These are phyloP conservation scores for Pipistrellus kuhlii DNA, from an alignment of 2,797 vertebrate genomes.

Conservation along the genomic window DNA sequence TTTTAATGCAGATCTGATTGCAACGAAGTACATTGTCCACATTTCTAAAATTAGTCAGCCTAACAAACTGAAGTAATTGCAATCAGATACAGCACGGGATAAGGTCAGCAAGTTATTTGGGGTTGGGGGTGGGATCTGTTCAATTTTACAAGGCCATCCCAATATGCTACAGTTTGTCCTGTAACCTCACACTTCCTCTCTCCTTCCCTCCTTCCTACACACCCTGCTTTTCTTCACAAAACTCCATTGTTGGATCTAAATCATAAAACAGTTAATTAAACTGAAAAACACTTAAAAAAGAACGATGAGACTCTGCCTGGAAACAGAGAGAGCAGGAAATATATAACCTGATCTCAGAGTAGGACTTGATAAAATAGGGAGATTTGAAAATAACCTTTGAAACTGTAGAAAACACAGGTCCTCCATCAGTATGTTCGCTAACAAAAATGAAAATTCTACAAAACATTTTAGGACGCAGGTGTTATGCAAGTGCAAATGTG, in stretches of 20 bases:
- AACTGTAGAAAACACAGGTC: not conserved
- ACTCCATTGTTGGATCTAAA: not conserved
- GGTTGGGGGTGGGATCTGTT: not conserved
- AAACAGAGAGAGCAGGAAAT: conserved; percentile 28
- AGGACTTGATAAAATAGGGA: conserved; percentile 30
- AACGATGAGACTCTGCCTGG: conserved; percentile 20
- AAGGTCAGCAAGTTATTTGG: conserved; percentile 66
- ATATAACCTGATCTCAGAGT: not conserved
- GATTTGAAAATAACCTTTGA: conserved; percentile 50
- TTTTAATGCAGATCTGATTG: conserved; percentile 80
- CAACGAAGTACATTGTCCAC: conserved; percentile 69
- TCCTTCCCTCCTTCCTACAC: not conserved
- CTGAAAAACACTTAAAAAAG: not conserved
- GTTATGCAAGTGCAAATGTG: not conserved
- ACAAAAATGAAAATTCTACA: conserved; percentile 27
- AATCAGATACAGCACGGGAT: conserved; percentile 73
- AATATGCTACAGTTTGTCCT: not conserved
- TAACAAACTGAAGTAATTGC: conserved; percentile 76
- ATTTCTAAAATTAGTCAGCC: conserved; percentile 76
- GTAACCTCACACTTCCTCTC: not conserved
- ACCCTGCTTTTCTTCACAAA: conserved; percentile 6
- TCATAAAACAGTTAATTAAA: conserved; percentile 53
- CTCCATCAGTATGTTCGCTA: not conserved
- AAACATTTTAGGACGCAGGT: not conserved
- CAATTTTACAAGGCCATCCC: conserved; percentile 71